These are phyloP conservation scores for Teleopsis dalmanni DNA, from an alignment of 1,140 invertebrate genomes.

Conservation along the genomic window DNA sequence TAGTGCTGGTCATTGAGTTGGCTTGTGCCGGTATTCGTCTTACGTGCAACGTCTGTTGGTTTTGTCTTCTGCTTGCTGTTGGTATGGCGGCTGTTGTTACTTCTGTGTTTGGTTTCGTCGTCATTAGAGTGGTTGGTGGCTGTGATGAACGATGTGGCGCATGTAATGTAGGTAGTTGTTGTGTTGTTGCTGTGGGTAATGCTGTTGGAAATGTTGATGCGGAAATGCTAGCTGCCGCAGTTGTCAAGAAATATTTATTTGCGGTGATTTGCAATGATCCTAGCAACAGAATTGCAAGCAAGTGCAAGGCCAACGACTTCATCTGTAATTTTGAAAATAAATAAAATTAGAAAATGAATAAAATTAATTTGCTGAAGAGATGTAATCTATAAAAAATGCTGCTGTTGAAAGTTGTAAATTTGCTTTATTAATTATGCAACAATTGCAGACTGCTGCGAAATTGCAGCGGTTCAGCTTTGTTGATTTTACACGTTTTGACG, in stretches of 20 bases:
- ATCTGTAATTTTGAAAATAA: conserved; percentile 22
- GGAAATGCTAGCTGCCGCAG: not conserved
- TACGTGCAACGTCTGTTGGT: not conserved
- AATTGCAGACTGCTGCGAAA: too few species aligned
- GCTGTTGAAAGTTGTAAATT: not conserved
- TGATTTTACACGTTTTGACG: too few species aligned
- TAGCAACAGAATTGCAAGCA: conserved; percentile 30
- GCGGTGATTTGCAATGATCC: conserved; percentile 8
- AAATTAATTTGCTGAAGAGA: too few species aligned
- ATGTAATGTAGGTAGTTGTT: conserved; percentile 14
- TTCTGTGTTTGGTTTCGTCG: conserved; percentile 13
- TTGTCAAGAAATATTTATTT: conserved; percentile 7
- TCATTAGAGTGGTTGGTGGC: conserved; percentile 11
- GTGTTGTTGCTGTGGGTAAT: conserved; percentile 15
- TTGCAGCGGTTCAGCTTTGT: too few species aligned
- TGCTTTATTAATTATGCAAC: too few species aligned
- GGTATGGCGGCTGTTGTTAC: conserved; percentile 7
- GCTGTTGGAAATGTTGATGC: conserved; percentile 1
- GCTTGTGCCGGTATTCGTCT: not conserved
- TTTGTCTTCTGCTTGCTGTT: not conserved
- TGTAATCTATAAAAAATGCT: conserved; percentile 3
- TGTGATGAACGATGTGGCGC: conserved; percentile 12
- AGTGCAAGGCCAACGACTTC: conserved; percentile 42
- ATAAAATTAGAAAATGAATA: conserved; percentile 4
- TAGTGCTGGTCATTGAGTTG: not conserved